Percentiles rank a stretch among this genome's conserved stretches.
These are phyloP conservation scores for Nycticorax nycticorax DNA, from an alignment of 2,113 vertebrate species.

Conservation along the genomic window DNA sequence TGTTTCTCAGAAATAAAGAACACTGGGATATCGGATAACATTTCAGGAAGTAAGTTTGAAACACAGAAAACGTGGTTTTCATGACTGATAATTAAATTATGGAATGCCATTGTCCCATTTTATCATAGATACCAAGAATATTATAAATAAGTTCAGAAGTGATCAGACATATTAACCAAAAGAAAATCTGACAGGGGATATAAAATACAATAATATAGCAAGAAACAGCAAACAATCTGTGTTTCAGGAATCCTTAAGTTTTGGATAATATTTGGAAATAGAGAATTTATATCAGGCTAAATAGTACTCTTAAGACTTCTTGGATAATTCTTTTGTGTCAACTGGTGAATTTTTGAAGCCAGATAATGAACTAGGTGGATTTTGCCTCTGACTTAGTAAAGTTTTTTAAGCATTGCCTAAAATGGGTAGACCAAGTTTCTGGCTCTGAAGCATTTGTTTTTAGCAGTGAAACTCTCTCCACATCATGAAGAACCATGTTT, in stretches of 20 bases:
- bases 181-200: not conserved
- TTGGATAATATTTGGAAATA: not conserved
- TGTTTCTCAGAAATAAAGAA: not conserved
- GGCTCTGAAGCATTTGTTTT: not conserved
- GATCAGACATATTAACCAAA: not conserved
- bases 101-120: not conserved
- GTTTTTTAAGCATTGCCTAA: not conserved
- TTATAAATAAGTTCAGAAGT: not conserved
- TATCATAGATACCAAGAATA: not conserved
- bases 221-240: not conserved
- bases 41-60: not conserved
- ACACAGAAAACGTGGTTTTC: not conserved
- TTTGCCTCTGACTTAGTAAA: not conserved
- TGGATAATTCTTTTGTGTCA: not conserved
- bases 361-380: not conserved
- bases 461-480: not conserved
- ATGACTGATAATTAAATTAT: not conserved
- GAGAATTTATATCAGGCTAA: not conserved
- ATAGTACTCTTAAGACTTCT: not conserved
- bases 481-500: not conserved
- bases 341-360: not conserved
- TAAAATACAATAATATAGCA: not conserved
- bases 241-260: not conserved
- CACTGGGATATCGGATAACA: not conserved
- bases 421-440: not conserved